Evolutionary conservation across 2,797 vertebrate species (phyloP).

Genomic region (Phalanger gymnotis): DNA sequence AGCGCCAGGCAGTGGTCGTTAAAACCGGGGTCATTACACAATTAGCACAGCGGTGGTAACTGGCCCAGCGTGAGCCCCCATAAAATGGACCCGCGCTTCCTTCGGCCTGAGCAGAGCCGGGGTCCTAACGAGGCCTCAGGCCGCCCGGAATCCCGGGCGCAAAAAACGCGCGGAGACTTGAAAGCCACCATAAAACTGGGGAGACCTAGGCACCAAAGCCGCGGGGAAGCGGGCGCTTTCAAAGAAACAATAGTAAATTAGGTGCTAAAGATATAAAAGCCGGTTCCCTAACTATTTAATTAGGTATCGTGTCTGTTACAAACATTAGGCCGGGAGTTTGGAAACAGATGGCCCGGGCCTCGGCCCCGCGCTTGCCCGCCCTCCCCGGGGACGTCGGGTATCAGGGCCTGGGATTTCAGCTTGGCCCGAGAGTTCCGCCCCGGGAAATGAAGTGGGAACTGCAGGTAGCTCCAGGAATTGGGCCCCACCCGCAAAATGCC

Average conservation of each 20-base stretch:
- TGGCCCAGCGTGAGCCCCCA: slow-evolving; percentile 76
- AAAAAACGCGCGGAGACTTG: slow-evolving; percentile 77
- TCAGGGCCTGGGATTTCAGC: slow-evolving; percentile 78
- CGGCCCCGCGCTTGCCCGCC: slow-evolving; percentile 74
- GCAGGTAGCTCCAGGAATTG: slow-evolving; percentile 79
- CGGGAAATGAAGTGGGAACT: slow-evolving; percentile 80
- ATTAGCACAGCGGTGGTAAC: slow-evolving; percentile 78
- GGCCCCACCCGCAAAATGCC: slow-evolving; percentile 53
- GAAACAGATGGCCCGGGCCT: slow-evolving; percentile 83
- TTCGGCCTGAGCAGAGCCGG: slow-evolving; percentile 53
- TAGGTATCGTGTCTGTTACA: slow-evolving; percentile 85
- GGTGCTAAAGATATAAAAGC: slow-evolving; percentile 86
- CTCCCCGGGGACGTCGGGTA: slow-evolving; percentile 77
- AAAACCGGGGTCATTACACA: slow-evolving; percentile 80
- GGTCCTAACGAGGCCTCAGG: slow-evolving; percentile 79
- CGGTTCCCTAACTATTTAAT: slow-evolving; percentile 84
- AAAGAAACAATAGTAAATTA: slow-evolving; percentile 87
- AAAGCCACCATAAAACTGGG: slow-evolving; percentile 82
- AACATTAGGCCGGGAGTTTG: slow-evolving; percentile 82
- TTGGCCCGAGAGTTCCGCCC: slow-evolving; percentile 75
- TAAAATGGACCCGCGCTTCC: slow-evolving; percentile 74
- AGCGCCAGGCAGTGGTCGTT: slow-evolving; percentile 76
- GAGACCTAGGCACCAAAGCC: slow-evolving; percentile 78
- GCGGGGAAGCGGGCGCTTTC: slow-evolving; percentile 84
- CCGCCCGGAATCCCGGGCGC: slow-evolving; percentile 74